phyloP scores from a whole-genome alignment of 2,797 vertebrate genomes.

The Brachyalestes nurse region DNA sequence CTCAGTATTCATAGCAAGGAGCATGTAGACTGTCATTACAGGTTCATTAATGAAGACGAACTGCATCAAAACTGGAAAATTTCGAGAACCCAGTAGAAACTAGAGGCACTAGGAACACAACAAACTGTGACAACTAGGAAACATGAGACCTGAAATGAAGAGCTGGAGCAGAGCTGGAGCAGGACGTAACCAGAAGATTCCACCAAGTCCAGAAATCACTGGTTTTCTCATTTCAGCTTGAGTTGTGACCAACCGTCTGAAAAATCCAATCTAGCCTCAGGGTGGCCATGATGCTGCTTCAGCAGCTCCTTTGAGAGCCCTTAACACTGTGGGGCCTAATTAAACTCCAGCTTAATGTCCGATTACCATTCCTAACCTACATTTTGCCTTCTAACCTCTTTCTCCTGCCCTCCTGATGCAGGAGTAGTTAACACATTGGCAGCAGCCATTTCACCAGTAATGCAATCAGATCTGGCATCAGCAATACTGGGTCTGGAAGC shows the following conservation, averaged over 20 bases:
- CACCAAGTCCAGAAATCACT: neutral
- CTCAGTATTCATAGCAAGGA: neutral
- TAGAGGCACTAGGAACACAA: neutral
- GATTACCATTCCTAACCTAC: neutral
- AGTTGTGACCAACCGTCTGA: slow-evolving; percentile 13
- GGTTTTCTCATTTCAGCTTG: neutral
- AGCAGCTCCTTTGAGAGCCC: neutral
- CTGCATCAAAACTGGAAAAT: neutral
- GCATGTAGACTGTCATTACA: neutral
- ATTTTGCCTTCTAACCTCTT: slow-evolving; percentile 1
- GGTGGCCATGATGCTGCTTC: neutral
- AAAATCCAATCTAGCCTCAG: slow-evolving; percentile 3
- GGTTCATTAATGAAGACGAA: neutral
- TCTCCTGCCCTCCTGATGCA: neutral
- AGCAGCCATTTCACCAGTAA: slow-evolving; percentile 39
- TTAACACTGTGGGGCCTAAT: neutral
- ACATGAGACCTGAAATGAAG: neutral
- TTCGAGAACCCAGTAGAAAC: neutral
- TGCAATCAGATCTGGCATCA: slow-evolving; percentile 37
- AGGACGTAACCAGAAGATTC: neutral
- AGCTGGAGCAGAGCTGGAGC: neutral
- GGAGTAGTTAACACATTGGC: slow-evolving; percentile 35
- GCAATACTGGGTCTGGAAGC: slow-evolving; percentile 1
- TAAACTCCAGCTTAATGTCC: neutral
- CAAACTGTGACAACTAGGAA: neutral